phyloP scores from a whole-genome alignment of 2,888 invertebrate species.

The Lasioglossum marginatum region DNA sequence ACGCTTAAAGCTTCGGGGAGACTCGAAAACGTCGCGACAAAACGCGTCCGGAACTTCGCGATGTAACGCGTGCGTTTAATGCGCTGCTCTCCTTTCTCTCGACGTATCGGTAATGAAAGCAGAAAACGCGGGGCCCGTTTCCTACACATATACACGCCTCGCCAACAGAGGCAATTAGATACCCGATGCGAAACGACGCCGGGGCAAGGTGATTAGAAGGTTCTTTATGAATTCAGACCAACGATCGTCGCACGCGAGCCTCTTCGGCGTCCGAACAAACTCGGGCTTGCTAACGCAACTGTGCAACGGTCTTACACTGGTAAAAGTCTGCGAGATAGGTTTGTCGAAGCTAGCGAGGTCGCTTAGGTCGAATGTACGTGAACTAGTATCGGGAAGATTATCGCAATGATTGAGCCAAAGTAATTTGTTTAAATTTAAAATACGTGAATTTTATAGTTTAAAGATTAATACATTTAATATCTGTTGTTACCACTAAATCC shows the following conservation, averaged over 20 bases:
- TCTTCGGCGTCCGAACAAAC: not conserved
- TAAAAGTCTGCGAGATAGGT: not conserved
- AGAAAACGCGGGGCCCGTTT: conserved; percentile 1
- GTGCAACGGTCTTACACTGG: not conserved
- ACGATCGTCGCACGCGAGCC: conserved; percentile 45
- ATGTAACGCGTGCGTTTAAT: conserved; percentile 12
- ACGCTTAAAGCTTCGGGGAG: not conserved
- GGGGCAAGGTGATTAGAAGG: conserved; percentile 4
- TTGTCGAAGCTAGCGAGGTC: not conserved
- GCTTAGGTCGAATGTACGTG: not conserved
- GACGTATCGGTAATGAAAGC: conserved; percentile 39
- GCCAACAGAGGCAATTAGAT: conserved; percentile 40
- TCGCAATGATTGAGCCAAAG: too few relatives aligned
- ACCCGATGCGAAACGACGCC: not conserved
- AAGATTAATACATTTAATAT: not conserved
- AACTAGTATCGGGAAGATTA: too few relatives aligned
- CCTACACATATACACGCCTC: not conserved
- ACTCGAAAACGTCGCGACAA: not conserved
- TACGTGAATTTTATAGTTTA: too few relatives aligned
- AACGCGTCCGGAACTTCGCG: not conserved
- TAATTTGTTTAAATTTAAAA: too few relatives aligned
- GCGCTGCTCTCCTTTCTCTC: not conserved
- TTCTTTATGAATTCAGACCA: conserved; percentile 52
- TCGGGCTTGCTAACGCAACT: not conserved
- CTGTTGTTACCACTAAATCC: not conserved